Evolutionary conservation across 2,888 invertebrate genomes (phyloP).

Genomic region (Cantharis nigra): DNA sequence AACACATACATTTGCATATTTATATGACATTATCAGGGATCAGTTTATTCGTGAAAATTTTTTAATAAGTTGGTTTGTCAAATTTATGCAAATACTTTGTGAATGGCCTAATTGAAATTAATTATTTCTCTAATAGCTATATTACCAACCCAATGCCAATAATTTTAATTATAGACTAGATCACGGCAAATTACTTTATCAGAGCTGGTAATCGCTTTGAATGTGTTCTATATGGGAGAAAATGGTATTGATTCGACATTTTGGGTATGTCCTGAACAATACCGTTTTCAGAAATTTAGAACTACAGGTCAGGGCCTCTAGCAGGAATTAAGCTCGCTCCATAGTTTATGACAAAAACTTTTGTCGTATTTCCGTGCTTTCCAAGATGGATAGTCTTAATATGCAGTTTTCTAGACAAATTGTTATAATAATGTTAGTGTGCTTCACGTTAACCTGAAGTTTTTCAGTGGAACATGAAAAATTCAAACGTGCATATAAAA

Average conservation of each 20-base stretch:
- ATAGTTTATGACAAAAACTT: not conserved
- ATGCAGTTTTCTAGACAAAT: not conserved
- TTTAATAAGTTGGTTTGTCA: not conserved
- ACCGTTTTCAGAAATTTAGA: not conserved
- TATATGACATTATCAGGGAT: not conserved
- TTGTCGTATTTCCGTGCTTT: not conserved
- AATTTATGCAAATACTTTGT: not conserved
- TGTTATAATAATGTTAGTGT: not conserved
- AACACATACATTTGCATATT: not conserved
- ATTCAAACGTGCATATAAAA: not conserved
- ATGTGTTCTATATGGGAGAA: not conserved
- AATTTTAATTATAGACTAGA: not conserved
- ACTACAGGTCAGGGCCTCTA: not conserved
- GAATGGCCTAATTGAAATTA: not conserved
- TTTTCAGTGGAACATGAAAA: not conserved
- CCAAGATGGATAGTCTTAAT: not conserved
- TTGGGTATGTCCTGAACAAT: not conserved
- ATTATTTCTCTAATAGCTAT: not conserved
- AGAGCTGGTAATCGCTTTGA: not conserved
- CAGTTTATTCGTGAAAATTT: not conserved
- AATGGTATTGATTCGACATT: not conserved
- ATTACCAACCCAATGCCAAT: not conserved
- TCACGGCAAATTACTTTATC: not conserved
- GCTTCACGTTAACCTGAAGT: no score
- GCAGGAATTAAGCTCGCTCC: not conserved